Conservation (phyloP, 2,113 vertebrate species). For the Sclerurus mexicanus region DNA sequence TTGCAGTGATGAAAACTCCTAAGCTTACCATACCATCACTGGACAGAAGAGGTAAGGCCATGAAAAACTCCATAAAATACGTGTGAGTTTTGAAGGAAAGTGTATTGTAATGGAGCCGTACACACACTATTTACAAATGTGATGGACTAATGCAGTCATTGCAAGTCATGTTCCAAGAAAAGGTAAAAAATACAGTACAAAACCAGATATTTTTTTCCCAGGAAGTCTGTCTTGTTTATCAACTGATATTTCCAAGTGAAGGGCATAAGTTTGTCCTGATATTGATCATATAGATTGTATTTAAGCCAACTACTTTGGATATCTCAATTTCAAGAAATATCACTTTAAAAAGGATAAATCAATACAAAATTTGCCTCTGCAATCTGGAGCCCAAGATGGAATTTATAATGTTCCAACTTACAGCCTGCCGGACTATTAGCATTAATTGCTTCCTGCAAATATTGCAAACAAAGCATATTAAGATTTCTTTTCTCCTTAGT, state of each 20-base stretch:
- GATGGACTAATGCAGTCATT: background rate
- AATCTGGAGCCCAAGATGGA: background rate
- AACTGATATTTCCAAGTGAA: background rate
- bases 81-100: background rate
- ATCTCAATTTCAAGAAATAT: background rate
- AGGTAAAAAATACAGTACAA: background rate
- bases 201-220: background rate
- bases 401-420: conserved; percentile 14
- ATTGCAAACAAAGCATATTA: background rate
- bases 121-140: background rate
- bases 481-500: background rate
- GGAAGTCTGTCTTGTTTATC: background rate
- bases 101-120: background rate
- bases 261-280: background rate
- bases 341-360: background rate
- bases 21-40: background rate
- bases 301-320: background rate
- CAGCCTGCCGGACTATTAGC: background rate
- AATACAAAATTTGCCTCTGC: background rate
- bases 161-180: background rate
- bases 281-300: background rate
- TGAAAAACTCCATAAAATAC: background rate
- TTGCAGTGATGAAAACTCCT: background rate
- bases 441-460: conserved; percentile 22
- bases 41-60: background rate